Base-by-base conservation (phyloP, 2,113 vertebrate genomes). In the Chrysochloris asiatica region DNA sequence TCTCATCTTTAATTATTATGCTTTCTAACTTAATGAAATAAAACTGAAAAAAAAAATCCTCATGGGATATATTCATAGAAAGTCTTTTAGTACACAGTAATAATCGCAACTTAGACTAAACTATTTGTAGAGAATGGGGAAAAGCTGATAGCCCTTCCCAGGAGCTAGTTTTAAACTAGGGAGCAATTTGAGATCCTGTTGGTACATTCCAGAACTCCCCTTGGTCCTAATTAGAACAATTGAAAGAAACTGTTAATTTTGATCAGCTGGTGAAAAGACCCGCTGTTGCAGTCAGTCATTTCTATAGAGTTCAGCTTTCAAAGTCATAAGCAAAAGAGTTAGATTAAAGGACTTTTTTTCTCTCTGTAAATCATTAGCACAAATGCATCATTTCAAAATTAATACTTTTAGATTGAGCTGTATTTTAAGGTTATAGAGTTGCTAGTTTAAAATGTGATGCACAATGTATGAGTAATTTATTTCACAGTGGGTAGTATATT, bases 181-280 rank as follows among this genome's bases (percentile, higher is more conserved):
- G 86, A 90, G 97, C 90, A 96, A 98, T 96, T 81, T 96, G 95
- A 98, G 96, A 97, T 86, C 95, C 83, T 86, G 95, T 96, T 97
- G 69, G 82, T 95, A 89, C 97, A 97, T 98, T 98, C 97, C 97
- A 97, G 94, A 98, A 97, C 73, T 98, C 97, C 97, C 97, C 38
- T 95, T 96, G 97, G 96, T 96, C 95, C 96, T 97, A 97, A 97
- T 98, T 98, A 97, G 96, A 96, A 97, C 86, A 97, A 98, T 75
- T 97, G 96, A 98, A 97, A 98, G 96, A 96, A 98, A 98, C 93
- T 91, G 94, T 97, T 98, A 97, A 98, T 98, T 98, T 98, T 96
- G 95, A 95, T 98, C 96, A 97, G 92, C 93, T 97, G 95, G 88
- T 95, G 95, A 97, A 97, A 96, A 89, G 73, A 45, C 67, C 90